phyloP scores from a whole-genome alignment of 2,797 vertebrate species.

The Smutsia gigantea region DNA sequence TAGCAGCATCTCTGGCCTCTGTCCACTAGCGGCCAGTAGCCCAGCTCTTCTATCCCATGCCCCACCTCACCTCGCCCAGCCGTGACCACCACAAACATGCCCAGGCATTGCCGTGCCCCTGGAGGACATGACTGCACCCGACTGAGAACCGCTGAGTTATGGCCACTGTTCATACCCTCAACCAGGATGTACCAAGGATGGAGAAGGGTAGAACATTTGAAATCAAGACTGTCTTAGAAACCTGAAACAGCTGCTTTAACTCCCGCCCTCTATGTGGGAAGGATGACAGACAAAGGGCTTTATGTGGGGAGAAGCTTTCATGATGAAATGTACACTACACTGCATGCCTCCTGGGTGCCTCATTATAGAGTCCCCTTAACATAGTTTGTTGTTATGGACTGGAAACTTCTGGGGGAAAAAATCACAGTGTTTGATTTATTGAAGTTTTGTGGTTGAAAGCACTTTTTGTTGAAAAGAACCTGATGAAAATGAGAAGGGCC shows the following conservation, averaged over 20 bases:
- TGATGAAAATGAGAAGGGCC: neutral
- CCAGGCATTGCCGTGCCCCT: neutral
- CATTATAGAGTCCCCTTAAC: neutral
- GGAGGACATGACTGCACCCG: neutral
- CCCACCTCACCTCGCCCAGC: too few species aligned
- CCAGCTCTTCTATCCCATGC: neutral
- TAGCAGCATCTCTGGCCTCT: neutral
- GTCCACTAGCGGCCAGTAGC: neutral
- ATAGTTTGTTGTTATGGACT: neutral
- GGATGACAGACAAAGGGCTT: neutral
- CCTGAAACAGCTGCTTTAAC: neutral
- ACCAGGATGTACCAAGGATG: neutral
- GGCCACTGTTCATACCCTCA: neutral
- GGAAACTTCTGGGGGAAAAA: neutral
- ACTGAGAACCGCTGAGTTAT: neutral
- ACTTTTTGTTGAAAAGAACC: neutral
- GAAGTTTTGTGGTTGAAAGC: neutral
- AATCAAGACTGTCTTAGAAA: neutral
- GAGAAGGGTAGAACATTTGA: neutral
- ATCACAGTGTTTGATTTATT: neutral
- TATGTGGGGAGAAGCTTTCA: neutral
- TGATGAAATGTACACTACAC: neutral
- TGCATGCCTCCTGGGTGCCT: neutral
- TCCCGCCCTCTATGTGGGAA: neutral
- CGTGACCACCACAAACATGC: neutral